phyloP scores from a whole-genome alignment of 2,113 vertebrate species.

The Atherinomorus stipes region DNA sequence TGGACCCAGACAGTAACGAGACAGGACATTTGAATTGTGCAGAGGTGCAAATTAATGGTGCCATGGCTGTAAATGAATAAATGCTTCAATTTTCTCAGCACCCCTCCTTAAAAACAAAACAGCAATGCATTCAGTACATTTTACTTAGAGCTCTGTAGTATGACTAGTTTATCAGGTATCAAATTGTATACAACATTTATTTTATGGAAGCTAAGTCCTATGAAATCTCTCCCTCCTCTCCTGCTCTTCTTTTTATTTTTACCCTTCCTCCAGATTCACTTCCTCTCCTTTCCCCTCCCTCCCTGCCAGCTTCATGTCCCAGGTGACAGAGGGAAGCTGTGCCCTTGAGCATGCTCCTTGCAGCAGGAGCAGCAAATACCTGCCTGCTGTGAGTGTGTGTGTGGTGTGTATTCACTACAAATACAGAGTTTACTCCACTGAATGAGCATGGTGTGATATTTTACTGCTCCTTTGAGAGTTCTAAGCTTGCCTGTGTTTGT shows the following conservation, averaged over 20 bases:
- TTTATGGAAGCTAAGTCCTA: neutral
- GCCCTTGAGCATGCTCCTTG: conserved; percentile 69
- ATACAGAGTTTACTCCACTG: conserved; percentile 18
- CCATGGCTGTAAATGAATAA: neutral
- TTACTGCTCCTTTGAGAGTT: conserved; percentile 36
- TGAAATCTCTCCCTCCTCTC: conserved; percentile 4
- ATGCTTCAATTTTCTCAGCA: too few relatives aligned
- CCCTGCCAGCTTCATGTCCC: conserved; percentile 53
- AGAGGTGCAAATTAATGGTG: neutral
- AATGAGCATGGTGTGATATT: conserved; percentile 38
- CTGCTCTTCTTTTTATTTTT: neutral
- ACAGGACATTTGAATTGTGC: conserved; percentile 20
- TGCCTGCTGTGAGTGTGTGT: conserved; percentile 18
- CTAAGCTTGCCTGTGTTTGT: conserved; percentile 22
- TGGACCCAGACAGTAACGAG: conserved; percentile 16
- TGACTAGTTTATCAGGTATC: conserved; percentile 5
- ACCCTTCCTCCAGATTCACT: conserved; percentile 10
- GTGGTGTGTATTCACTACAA: conserved; percentile 17
- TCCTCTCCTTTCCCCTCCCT: conserved; percentile 18
- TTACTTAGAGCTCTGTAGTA: neutral
- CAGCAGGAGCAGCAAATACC: conserved; percentile 63
- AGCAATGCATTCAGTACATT: neutral
- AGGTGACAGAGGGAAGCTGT: conserved; percentile 55
- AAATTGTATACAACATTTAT: conserved; percentile 5
- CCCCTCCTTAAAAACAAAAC: too few relatives aligned